Conservation (phyloP, 2,797 vertebrate species). For the Apogon talboti region DNA sequence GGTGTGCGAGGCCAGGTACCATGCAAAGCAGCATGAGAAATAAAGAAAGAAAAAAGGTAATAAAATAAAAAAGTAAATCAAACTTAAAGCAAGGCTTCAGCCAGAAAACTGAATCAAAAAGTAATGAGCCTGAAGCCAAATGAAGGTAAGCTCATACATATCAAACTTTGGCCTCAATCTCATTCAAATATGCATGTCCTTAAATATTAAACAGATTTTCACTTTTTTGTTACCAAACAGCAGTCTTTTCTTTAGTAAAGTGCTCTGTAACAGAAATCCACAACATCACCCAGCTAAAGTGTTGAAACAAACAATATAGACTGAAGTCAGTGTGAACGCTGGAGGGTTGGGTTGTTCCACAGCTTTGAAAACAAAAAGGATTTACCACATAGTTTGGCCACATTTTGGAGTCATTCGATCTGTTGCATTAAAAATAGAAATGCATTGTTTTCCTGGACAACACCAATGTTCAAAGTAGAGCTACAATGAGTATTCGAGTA, state of each 20-base stretch:
- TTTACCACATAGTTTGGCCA: too few relatives aligned
- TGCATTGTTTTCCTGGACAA: too few relatives aligned
- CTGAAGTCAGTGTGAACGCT: too few relatives aligned
- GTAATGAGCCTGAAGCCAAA: constrained; percentile 53
- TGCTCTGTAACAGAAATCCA: constrained; percentile 1
- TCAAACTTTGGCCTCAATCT: constrained; percentile 26
- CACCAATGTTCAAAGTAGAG: too few relatives aligned
- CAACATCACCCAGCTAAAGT: background rate
- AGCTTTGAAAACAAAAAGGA: too few relatives aligned
- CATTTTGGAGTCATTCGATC: too few relatives aligned
- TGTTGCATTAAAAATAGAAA: too few relatives aligned
- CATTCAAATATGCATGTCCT: constrained; percentile 8
- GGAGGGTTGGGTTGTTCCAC: too few relatives aligned
- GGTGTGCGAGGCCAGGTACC: constrained; percentile 75
- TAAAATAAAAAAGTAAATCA: constrained; percentile 60
- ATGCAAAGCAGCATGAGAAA: constrained; percentile 83
- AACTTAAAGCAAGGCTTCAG: constrained; percentile 79
- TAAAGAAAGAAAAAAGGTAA: constrained; percentile 60
- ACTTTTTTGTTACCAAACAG: background rate
- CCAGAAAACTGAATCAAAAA: constrained; percentile 72
- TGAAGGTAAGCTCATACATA: constrained; percentile 23
- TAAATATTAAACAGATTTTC: background rate
- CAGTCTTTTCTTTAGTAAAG: background rate
- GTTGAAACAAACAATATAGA: background rate
- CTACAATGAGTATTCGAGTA: too few relatives aligned